Percentiles rank a stretch among this genome's conserved stretches.
Evolutionary conservation across 92 coral and sea anemone genomes (phyloP).

Genomic region (Desmophyllum pertusum): DNA sequence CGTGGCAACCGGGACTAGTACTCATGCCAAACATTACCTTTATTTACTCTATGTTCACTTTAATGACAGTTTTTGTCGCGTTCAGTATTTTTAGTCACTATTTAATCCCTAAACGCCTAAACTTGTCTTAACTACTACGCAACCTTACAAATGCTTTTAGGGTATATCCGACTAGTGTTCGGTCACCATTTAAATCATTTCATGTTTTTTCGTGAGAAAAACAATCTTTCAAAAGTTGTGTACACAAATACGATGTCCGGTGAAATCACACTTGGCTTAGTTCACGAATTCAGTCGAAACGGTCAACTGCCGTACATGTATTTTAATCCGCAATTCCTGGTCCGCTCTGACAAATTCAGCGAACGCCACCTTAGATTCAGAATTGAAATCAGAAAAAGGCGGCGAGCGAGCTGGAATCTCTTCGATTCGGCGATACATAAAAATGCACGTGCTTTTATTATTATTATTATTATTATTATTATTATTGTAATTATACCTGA

Average conservation of each 20-base stretch:
- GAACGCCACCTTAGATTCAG: not conserved
- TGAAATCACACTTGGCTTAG: constrained; percentile 4
- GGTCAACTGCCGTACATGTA: too few relatives aligned
- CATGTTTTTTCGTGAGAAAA: not conserved
- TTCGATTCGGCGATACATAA: not conserved
- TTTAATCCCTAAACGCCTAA: not conserved
- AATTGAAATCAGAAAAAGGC: not conserved
- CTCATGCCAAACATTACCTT: not conserved
- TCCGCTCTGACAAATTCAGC: not conserved
- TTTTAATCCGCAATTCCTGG: too few relatives aligned
- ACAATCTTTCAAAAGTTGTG: not conserved
- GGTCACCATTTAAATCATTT: not conserved
- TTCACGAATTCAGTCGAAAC: not conserved
- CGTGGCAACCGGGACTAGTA: not conserved
- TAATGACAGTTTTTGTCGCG: not conserved
- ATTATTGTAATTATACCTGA: not conserved
- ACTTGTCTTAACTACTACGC: not conserved
- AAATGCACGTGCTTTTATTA: not conserved
- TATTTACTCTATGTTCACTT: constrained; percentile 16
- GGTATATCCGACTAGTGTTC: not conserved
- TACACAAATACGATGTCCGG: not conserved
- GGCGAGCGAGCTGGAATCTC: not conserved
- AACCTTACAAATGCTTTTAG: not conserved
- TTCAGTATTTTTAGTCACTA: not conserved
- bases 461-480: not conserved